These are phyloP conservation scores for Rhincodon typus DNA, from an alignment of 2,797 vertebrate species.

Conservation along the genomic window DNA sequence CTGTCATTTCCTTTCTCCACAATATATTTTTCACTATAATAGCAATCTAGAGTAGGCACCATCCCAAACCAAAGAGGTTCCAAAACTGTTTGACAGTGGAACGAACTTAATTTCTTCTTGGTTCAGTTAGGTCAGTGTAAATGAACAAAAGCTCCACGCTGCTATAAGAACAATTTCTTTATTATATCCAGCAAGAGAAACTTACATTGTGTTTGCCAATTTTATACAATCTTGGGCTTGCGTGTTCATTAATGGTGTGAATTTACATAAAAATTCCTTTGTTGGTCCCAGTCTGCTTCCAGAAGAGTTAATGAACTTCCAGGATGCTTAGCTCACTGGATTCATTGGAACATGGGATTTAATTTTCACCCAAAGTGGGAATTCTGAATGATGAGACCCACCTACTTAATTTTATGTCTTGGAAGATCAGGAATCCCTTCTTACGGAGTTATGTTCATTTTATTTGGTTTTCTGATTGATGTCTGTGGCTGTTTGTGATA, in stretches of 20 bases:
- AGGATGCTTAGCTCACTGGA: background rate
- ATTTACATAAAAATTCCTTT: background rate
- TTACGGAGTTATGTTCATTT: background rate
- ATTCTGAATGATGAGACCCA: background rate
- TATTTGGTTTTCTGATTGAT: background rate
- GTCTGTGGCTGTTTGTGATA: too few relatives aligned
- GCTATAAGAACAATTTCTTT: background rate
- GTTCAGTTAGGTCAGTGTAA: background rate
- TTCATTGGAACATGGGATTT: background rate
- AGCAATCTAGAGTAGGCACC: background rate
- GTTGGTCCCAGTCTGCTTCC: background rate
- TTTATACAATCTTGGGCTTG: background rate
- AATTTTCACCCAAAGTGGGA: background rate
- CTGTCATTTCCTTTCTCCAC: background rate
- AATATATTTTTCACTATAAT: background rate
- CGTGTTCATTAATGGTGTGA: background rate
- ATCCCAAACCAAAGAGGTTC: background rate
- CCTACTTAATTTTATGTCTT: background rate
- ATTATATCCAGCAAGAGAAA: slow-evolving; percentile 5
- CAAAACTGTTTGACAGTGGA: background rate
- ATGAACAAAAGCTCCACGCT: background rate
- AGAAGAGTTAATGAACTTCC: background rate
- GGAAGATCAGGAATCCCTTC: background rate
- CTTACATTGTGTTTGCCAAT: background rate
- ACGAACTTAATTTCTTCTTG: background rate